Evolutionary conservation across 2,113 vertebrate genomes (phyloP).

Genomic region (Petrocephalus zakoni): DNA sequence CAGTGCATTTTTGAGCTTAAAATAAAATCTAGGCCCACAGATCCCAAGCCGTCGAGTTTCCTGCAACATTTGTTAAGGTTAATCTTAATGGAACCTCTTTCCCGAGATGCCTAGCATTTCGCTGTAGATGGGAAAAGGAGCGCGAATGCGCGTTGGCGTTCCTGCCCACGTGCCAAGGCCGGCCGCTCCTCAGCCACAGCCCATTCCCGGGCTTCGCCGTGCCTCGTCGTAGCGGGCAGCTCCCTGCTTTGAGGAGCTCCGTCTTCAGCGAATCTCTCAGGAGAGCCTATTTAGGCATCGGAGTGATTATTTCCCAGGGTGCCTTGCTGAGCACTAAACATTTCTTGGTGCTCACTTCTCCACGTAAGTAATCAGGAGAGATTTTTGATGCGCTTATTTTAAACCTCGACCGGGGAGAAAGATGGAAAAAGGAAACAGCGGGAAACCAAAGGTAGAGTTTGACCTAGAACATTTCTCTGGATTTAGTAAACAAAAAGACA

Average conservation of each 20-base stretch:
- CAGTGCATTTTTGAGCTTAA: not conserved
- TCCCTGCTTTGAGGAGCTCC: not conserved
- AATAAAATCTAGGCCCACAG: not conserved
- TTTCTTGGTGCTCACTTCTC: slow-evolving; percentile 37
- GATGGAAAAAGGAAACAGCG: not conserved
- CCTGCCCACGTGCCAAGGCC: not conserved
- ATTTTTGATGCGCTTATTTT: slow-evolving; percentile 47
- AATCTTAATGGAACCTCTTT: not conserved
- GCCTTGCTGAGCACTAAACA: slow-evolving; percentile 21
- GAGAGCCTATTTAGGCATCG: slow-evolving; percentile 23
- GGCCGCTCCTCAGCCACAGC: not conserved
- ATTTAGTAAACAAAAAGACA: slow-evolving; percentile 15
- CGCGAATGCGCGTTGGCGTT: not conserved
- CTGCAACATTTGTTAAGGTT: not conserved
- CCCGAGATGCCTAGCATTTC: not conserved
- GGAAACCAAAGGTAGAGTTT: slow-evolving; percentile 7
- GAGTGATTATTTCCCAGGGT: slow-evolving; percentile 19
- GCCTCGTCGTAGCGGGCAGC: not conserved
- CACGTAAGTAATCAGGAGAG: slow-evolving; percentile 36
- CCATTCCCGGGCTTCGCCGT: not conserved
- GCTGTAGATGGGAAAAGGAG: not conserved
- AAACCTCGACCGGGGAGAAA: slow-evolving; percentile 23
- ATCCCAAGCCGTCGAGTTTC: not conserved
- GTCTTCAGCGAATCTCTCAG: slow-evolving; percentile 14
- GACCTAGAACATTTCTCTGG: slow-evolving; percentile 17